Evolutionary conservation across 1,140 invertebrate genomes (phyloP), one percentile per base, ranked within the genome.

Genomic region (Oryzaephilus surinamensis): DNA sequence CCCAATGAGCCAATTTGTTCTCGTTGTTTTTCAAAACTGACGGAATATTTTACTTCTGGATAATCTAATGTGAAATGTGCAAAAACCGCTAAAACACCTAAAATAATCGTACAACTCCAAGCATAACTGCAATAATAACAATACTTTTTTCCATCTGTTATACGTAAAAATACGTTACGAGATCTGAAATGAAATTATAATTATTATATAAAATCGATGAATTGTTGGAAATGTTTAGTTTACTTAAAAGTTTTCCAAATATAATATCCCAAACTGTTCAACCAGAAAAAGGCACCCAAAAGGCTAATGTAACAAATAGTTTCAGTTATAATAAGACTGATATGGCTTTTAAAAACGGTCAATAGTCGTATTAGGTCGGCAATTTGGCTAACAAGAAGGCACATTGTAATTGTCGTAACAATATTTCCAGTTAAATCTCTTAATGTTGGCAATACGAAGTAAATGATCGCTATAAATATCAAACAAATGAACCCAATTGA

Each of bases 231-330:
- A n/a, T n/a, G n/a, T n/a, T n/a, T n/a, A 17, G 60, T 63, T 63
- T 66, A 77, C 76, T 71, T 74, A 48, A 87, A 87, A 1, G 81
- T 86, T 58, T 79, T 84, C 84, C 84, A 88, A 27, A 88, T 81
- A 55, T 86, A 87, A 58, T 83, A 88, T 26, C 82, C 83, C 34
- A 85, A 71, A 49, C 81, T 81, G 49, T 82, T 86, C 0, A 89
- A 62, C 84, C 84, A 89, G 49, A 87, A 85, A 62, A 86, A 87
- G 17, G 82, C 79, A 8, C 75, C 81, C 23, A 87, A 52, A 27
- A 85, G 59, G 45, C 79, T 81, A 13, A 82, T 67, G 48, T 82
- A 84, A 34, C 81, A 65, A 33, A 84, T 69, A 1, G 74, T 73
- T 68, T 87, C 84, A 46, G 81, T 80, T 31, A 83, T 67, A 53